Evolutionary conservation across 2,113 vertebrate genomes (phyloP).

Genomic region (Sinosuthora webbiana): DNA sequence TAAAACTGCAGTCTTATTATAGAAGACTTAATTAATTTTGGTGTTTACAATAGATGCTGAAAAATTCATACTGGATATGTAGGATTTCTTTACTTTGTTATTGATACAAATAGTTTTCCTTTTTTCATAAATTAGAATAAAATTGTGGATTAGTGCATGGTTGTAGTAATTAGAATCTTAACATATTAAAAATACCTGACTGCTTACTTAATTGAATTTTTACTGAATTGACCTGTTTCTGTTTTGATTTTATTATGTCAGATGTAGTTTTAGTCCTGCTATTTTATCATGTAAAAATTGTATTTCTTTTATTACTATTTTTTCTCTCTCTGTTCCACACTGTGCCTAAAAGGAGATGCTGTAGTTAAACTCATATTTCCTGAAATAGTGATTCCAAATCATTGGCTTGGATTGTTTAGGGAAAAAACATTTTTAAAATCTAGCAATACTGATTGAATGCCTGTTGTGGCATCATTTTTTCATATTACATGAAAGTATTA

Average conservation of each 20-base stretch:
- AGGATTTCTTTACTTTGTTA: constrained; percentile 50
- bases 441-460: constrained; percentile 29
- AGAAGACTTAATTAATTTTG: constrained; percentile 64
- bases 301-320: constrained; percentile 16
- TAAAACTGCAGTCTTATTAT: constrained; percentile 74
- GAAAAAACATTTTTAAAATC: constrained; percentile 14
- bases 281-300: not conserved
- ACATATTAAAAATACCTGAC: constrained; percentile 47
- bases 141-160: constrained; percentile 40
- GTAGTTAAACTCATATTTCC: constrained; percentile 21
- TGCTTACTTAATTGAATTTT: constrained; percentile 39
- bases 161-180: constrained; percentile 26
- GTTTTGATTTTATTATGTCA: constrained; percentile 48
- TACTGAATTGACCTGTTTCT: constrained; percentile 48
- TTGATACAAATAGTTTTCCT: not conserved
- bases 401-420: not conserved
- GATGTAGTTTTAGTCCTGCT: constrained; percentile 2
- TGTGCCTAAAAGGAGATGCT: constrained; percentile 1
- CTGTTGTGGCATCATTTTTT: not conserved
- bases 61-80: constrained; percentile 22
- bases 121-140: constrained; percentile 32
- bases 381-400: constrained; percentile 6
- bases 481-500: not conserved
- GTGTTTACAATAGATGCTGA: constrained; percentile 44
- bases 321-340: not conserved